Evolutionary conservation across 1,140 invertebrate species (phyloP), one percentile per base, ranked within the genome.

Genomic region (Acromyrmex echinatior): DNA sequence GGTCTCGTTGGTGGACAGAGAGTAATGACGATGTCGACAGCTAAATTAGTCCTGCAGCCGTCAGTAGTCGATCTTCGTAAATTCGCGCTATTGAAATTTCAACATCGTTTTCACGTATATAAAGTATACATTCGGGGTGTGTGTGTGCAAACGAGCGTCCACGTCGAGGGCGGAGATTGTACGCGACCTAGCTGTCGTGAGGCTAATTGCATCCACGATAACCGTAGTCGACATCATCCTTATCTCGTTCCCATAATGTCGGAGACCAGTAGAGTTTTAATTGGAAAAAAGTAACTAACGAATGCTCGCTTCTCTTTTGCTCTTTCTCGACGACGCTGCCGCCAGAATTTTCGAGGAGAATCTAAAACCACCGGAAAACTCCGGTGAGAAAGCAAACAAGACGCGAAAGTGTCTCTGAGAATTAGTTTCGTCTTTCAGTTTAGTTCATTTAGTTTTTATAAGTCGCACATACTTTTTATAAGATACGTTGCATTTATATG

Each of bases 31-130:
- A 88, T 62, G 60, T 53, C 68, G 70, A 88, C 79, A 70, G 56
- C 56, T 87, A 89, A 73, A 87, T 89, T 90, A 87, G 51, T 65
- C 62, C 62, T 65, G 84, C 78, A 49, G 71, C 80, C 80, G 73
- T 86, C 62, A 45, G 76, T 21, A 18, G 35, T 71, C 35, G 45
- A 51, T 73, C 58, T 66, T 62, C 39, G 21, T 81, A 70, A 74
- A 76, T 81, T 80, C 86, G n/a, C 39, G 18, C 31, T 63, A 74
- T 70, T 66, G 78, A 86, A 73, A 66, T 66, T 68, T 68, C 74
- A 31, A 84, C 49, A 62, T 63, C 14, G n/a, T 76, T 63, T 62
- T 62, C 25, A 6, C 25, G 10, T n/a, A 14, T n/a, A 1, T 49
- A 12, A 74, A 62, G 21, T 35, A 71, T 28, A 25, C 28, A 16